Base-by-base conservation (phyloP, 2,113 vertebrate species). In the Spea bombifrons region DNA sequence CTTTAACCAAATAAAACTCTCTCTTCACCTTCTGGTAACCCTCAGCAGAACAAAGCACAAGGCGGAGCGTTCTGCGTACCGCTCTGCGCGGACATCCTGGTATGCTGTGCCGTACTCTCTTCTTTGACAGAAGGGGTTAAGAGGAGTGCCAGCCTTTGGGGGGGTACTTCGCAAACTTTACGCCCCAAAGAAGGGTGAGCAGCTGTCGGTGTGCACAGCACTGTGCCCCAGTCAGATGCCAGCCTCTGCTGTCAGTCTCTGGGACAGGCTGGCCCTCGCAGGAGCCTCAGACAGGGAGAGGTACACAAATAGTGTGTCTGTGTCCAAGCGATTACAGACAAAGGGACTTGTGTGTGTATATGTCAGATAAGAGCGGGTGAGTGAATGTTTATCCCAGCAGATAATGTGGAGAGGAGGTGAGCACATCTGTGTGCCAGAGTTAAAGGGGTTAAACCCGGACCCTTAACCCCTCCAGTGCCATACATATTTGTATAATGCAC, bases 291-390 rank as follows among this genome's bases (percentile, higher is more conserved):
- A 70, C 47, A 70, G 68, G 46, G 68, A 50, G 68, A 49, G 47
- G 47, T 70, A 47, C 7, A 44, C 9, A 48, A 43, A 46, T 4
- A 68, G 10, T 16, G 48, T 12, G 10, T 52, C 48, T 72, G 43
- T 57, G 52, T 57, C 30, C 53, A 5, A 45, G 17, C 46, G 71
- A 73, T 73, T 73, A 72, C 52, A 73, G 30, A 73, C 17, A 73
- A 59, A 12, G 71, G 3, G 9, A 52, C 10, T 8, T 73, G 71
- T 55, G 52, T 73, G 57, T n/a, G 9, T 47, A 2, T 45, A 8
- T 30, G 52, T 12, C 50, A 44, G 71, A 73, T 57, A 57, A 73
- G 52, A 45, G 30, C 30, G 53, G 44, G 7, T 46, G 48, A 13
- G 13, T 44, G 10, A 45, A 10, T 46, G 71, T 45, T 55, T 73